These are phyloP conservation scores for Prorops nasuta DNA, from an alignment of 1,140 invertebrate genomes.

Conservation along the genomic window DNA sequence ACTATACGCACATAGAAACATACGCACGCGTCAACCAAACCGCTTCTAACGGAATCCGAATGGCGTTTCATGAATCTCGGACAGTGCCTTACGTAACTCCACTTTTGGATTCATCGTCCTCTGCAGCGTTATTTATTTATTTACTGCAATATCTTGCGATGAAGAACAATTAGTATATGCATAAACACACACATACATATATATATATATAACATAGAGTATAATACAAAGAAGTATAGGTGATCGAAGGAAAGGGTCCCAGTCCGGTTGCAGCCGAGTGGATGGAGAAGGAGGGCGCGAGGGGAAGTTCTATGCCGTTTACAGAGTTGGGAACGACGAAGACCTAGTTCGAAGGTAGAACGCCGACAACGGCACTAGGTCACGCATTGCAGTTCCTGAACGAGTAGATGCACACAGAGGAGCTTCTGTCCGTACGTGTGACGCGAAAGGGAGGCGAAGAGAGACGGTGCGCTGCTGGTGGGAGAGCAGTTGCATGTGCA, in stretches of 20 bases:
- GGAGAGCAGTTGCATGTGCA: constrained; percentile 9
- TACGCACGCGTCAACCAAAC: constrained; percentile 40
- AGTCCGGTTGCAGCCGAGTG: too few species aligned
- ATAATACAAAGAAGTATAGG: too few species aligned
- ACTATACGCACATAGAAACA: constrained; percentile 16
- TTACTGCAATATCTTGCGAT: too few species aligned
- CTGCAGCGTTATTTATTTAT: not conserved
- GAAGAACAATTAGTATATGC: too few species aligned
- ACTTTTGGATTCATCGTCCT: constrained; percentile 1
- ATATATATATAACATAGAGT: too few species aligned
- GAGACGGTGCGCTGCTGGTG: constrained; percentile 12
- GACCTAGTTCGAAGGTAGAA: constrained; percentile 56
- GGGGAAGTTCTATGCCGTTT: not conserved
- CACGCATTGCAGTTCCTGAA: constrained; percentile 55
- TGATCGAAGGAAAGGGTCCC: too few species aligned
- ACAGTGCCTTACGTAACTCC: constrained; percentile 37
- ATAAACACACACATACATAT: too few species aligned
- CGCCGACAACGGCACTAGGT: constrained; percentile 54
- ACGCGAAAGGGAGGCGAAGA: too few species aligned
- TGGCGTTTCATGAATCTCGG: constrained; percentile 26
- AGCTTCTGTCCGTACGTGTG: constrained; percentile 23
- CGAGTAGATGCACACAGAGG: too few species aligned
- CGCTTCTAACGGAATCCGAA: constrained; percentile 42
- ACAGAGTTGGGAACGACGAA: constrained; percentile 48
- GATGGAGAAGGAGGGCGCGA: not conserved